A percentile compares a stretch with the other conserved stretches of the same genome.
Evolutionary conservation across 53 echinoderm and acorn worm species (phyloP).

Genomic region (Stichopus horrens): DNA sequence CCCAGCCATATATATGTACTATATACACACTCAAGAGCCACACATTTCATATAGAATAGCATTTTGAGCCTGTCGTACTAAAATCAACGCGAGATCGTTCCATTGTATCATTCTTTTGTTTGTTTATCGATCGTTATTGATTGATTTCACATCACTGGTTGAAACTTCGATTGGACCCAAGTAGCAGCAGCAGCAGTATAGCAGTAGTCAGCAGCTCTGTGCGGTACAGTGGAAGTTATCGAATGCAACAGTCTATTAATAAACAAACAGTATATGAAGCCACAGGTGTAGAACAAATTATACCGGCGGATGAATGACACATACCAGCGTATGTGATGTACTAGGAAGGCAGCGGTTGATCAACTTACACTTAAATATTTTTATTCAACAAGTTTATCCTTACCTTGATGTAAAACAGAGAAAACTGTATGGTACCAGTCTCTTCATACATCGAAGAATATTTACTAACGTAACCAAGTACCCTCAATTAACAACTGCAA

Average conservation of each 20-base stretch:
- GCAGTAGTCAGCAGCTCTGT: too few relatives aligned
- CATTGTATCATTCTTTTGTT: constrained; percentile 23
- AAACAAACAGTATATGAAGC: neutral
- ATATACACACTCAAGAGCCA: neutral
- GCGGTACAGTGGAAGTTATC: neutral
- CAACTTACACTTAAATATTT: too few relatives aligned
- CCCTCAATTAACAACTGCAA: too few relatives aligned
- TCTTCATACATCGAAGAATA: too few relatives aligned
- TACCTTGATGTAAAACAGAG: too few relatives aligned
- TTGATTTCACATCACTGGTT: constrained; percentile 21
- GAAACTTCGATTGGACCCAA: constrained; percentile 2
- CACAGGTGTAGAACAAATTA: neutral
- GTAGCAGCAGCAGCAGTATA: neutral
- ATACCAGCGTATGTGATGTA: too few relatives aligned
- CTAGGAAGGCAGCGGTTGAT: too few relatives aligned
- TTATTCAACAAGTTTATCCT: too few relatives aligned
- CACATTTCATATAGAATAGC: neutral
- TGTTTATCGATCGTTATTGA: constrained; percentile 12
- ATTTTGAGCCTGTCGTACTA: neutral
- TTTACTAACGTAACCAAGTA: too few relatives aligned
- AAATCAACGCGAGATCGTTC: constrained; percentile 37
- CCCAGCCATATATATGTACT: too few relatives aligned
- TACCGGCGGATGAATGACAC: too few relatives aligned
- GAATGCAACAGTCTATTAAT: neutral
- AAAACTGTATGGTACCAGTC: too few relatives aligned